Evolutionary conservation across 2,797 vertebrate species (phyloP), one percentile per base, ranked within the genome.

Genomic region (Xerus rutilus): DNA sequence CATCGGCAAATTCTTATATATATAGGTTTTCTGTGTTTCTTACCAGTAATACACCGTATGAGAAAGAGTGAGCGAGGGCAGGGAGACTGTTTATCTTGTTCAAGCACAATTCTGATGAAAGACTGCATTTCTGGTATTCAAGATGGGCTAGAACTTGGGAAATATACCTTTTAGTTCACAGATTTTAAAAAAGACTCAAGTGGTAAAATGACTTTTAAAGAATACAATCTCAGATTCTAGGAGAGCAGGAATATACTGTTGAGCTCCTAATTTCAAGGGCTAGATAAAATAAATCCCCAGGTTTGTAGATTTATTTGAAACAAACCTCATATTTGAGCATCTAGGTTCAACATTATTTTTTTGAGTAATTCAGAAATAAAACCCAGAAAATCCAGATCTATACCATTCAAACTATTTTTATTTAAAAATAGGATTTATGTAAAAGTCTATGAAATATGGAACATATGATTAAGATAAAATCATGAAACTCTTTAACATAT

Each of bases 381-480:
- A 81, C 65, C 23, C 2, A 72, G 25, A n/a, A 49, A 23, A 32
- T 74, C 62, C 86, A 4, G 8, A 52, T 62, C 20, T 86, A n/a
- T 35, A 77, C 30, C n/a, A 65, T 78, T 25, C 35, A 95, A 54
- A 25, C 25, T 25, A 0, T 78, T 93, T 92, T 86, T 25, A 74
- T 70, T 83, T 73, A 67, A 93, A 90, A 47, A 45, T 95, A 28
- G 25, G 20, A 86, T 83, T 92, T 92, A 89, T 93, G 23, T 81
- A 81, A 77, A 81, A 89, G 59, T 72, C n/a, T 74, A 32, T 89
- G 30, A 67, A 87, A 76, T 72, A 25, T 17, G 69, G 90, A 84
- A 69, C 43, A 91, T 62, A 28, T n/a, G n/a, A 86, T 64, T 45
- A 73, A 82, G 73, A 7, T 72, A 57, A 94, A 85, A 57, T 79